phyloP scores from a whole-genome alignment of 2,797 vertebrate genomes.

The Scarus forsteni region DNA sequence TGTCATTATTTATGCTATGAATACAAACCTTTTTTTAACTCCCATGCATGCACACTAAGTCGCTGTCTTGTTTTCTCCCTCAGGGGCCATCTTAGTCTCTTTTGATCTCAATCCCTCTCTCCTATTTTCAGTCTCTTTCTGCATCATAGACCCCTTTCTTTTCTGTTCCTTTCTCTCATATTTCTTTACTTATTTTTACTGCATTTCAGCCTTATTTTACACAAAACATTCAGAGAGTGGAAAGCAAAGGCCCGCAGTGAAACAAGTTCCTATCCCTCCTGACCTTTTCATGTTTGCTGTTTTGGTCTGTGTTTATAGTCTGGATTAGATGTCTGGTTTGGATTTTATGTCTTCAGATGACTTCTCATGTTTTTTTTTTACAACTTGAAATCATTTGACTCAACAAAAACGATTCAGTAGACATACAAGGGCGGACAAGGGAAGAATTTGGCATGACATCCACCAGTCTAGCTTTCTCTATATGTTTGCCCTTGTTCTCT shows the following conservation, averaged over 20 bases:
- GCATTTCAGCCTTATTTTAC: slow-evolving; percentile 26
- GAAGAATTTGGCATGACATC: neutral
- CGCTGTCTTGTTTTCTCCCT: slow-evolving; percentile 24
- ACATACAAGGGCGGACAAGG: neutral
- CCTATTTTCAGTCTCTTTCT: slow-evolving; percentile 42
- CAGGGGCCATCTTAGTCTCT: slow-evolving; percentile 36
- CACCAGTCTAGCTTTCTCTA: neutral
- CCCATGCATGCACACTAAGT: slow-evolving; percentile 12
- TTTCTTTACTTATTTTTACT: slow-evolving; percentile 29
- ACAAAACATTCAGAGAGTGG: neutral
- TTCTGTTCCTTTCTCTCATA: slow-evolving; percentile 8
- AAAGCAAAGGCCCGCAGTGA: neutral
- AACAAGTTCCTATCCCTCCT: neutral
- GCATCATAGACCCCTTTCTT: slow-evolving; percentile 45
- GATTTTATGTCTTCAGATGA: neutral
- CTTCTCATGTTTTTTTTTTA: neutral
- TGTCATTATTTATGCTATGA: slow-evolving; percentile 25
- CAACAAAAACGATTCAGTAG: neutral
- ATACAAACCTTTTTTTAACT: slow-evolving; percentile 27
- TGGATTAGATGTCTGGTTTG: neutral
- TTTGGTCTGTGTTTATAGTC: neutral
- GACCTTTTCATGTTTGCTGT: neutral
- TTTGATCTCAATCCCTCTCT: slow-evolving; percentile 37
- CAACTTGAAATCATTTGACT: neutral
- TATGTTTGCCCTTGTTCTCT: neutral